Conservation (phyloP, 1,140 invertebrate species). For the Hyposmocoma kahamanoa region DNA sequence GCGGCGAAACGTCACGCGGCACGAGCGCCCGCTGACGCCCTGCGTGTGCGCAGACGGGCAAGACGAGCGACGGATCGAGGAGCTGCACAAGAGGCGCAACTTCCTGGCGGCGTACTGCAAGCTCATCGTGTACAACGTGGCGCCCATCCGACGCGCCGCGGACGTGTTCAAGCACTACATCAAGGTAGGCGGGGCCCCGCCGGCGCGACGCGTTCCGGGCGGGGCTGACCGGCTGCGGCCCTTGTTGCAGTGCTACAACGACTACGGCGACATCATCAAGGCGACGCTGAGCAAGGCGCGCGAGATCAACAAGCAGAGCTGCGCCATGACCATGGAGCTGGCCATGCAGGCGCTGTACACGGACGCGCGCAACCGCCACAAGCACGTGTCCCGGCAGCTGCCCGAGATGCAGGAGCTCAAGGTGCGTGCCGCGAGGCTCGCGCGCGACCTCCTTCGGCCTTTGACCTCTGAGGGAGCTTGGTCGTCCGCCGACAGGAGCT, state of each 20-base stretch:
- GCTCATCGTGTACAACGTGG: conserved; percentile 97
- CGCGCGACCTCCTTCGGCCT: background rate
- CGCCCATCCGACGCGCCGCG: conserved; percentile 92
- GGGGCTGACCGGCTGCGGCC: too few species aligned
- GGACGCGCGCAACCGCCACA: conserved; percentile 59
- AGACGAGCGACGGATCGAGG: conserved; percentile 96
- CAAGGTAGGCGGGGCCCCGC: too few species aligned
- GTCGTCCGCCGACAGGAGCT: too few species aligned
- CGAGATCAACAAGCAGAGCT: conserved; percentile 98
- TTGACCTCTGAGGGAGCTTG: too few species aligned
- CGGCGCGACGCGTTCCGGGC: too few species aligned
- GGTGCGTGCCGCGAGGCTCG: conserved; percentile 54
- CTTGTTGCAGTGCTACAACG: conserved; percentile 89
- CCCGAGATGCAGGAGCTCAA: conserved; percentile 91
- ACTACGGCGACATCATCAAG: conserved; percentile 99
- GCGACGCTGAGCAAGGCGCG: conserved; percentile 95
- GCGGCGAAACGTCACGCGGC: background rate
- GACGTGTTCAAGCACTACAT: conserved; percentile 99
- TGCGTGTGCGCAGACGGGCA: conserved; percentile 77
- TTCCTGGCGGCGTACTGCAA: conserved; percentile 98
- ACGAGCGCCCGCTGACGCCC: background rate
- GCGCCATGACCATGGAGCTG: conserved; percentile 94
- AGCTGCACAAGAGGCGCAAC: conserved; percentile 95
- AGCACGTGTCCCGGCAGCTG: conserved; percentile 31
- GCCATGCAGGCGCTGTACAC: conserved; percentile 91